phyloP scores from a whole-genome alignment of 2,113 vertebrate genomes.

The Syngnathus typhle region DNA sequence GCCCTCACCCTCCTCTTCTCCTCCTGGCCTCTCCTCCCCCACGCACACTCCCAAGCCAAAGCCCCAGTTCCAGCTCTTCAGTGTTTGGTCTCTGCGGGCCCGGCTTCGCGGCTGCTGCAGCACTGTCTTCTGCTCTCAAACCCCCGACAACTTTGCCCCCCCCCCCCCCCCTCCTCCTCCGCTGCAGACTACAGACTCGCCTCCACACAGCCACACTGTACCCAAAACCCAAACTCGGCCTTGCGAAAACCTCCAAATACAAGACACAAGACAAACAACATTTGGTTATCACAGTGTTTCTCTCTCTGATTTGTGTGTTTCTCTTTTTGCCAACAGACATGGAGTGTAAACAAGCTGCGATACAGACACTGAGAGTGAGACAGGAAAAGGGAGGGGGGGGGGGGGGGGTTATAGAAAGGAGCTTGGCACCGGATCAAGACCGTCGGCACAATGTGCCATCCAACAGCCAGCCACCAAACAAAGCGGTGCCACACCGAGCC shows the following conservation, averaged over 20 bases:
- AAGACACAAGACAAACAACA: background rate
- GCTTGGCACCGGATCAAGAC: constrained; percentile 65
- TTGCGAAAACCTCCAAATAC: background rate
- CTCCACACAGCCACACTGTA: background rate
- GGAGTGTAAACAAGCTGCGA: constrained; percentile 40
- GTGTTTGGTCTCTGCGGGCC: constrained; percentile 33
- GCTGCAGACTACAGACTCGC: background rate
- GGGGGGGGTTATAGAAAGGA: constrained; percentile 47
- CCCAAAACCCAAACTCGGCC: background rate
- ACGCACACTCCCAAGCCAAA: constrained; percentile 25
- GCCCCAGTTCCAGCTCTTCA: constrained; percentile 31
- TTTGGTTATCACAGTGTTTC: background rate
- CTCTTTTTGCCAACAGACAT: constrained; percentile 14
- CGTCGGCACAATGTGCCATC: constrained; percentile 55
- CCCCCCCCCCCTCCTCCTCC: background rate
- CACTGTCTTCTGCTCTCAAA: constrained; percentile 18
- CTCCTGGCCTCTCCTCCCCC: background rate
- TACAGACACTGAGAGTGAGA: constrained; percentile 29
- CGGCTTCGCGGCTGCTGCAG: constrained; percentile 11
- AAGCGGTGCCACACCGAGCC: constrained; percentile 43
- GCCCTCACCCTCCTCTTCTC: constrained; percentile 31
- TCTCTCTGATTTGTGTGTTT: constrained; percentile 17
- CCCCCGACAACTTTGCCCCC: constrained; percentile 3
- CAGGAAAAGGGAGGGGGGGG: constrained; percentile 22
- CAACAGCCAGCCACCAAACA: constrained; percentile 50